Base-by-base conservation (phyloP, 1,140 invertebrate species). In the Kradibia gibbosae region DNA sequence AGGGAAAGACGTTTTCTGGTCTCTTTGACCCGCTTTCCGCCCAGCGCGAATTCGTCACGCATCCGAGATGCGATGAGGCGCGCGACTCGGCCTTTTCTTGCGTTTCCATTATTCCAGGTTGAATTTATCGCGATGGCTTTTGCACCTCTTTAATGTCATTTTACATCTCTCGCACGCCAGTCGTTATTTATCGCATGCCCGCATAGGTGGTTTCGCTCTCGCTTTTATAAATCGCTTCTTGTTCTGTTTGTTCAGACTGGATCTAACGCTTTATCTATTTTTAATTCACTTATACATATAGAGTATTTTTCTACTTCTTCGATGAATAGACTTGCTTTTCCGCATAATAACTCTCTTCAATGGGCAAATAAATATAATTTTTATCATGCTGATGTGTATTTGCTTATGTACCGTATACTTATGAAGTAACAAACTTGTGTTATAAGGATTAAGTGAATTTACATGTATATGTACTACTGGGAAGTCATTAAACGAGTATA, bases 41-140 rank as follows among this genome's bases (percentile, higher is more conserved):
- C 17, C 20, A 13, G 11, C 42, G 50, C 53, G 60, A 53, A 77
- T 77, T 77, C 74, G 74, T 77, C 57, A 77, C 39, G 74, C 74
- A 31, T 39, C 42, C 10, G 2, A 45, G 39, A 71, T 71, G 39
- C 39, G 39, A 25, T 17, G 15, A 25, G 34, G 22, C 31, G 22
- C 67, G 39, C 39, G 67, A 42, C 39, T 70, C 36, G 20, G n/a
- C 8, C 50, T 36, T 31, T 60, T 77, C 15, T 67, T 42, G 13
- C 7, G 28, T 55, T 74, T n/a, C 22, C 36, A 13, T 76, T 62
- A 42, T 62, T 13, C 39, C 31, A 28, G 22, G 45, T 28, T 50
- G 48, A 76, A 76, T 62, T 76, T 62, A 62, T 76, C 39, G 36
- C 22, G 34, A 25, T 28, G 36, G 36, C 10, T 78, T 78, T 28